These are phyloP conservation scores for Oreotrochilus melanogaster DNA, from an alignment of 2,113 vertebrate genomes.

Conservation along the genomic window DNA sequence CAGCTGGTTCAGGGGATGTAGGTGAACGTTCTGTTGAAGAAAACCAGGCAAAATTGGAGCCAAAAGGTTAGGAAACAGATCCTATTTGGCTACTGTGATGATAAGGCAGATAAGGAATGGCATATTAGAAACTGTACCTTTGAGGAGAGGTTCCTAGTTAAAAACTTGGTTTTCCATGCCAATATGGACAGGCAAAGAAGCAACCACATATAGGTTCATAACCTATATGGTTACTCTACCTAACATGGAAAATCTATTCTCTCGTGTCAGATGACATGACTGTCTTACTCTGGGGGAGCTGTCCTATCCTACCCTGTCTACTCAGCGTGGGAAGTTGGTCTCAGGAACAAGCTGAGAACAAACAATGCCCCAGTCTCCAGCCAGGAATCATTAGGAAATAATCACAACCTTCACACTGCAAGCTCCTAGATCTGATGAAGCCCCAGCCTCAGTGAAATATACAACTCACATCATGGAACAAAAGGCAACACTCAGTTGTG, in stretches of 20 bases:
- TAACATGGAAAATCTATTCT: background rate
- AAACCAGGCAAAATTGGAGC: background rate
- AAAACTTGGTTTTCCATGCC: background rate
- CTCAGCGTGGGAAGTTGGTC: background rate
- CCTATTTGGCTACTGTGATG: background rate
- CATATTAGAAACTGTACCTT: background rate
- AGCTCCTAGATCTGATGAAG: background rate
- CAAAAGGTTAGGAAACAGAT: background rate
- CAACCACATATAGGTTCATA: rapidly evolving
- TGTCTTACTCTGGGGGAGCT: background rate
- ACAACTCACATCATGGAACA: background rate
- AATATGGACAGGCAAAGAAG: background rate
- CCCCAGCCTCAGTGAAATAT: background rate
- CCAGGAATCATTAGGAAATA: background rate
- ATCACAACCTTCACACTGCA: background rate
- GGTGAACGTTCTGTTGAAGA: background rate
- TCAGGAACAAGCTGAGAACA: background rate
- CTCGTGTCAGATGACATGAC: background rate
- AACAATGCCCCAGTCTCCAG: background rate
- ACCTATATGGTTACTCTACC: background rate
- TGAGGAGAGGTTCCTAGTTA: background rate
- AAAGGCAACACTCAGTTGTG: background rate
- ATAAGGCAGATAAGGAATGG: background rate
- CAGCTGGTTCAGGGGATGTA: background rate
- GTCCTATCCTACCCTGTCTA: background rate